Evolutionary conservation across 2,113 vertebrate species (phyloP), one percentile per base, ranked within the genome.

Genomic region (Centropus unirufus): DNA sequence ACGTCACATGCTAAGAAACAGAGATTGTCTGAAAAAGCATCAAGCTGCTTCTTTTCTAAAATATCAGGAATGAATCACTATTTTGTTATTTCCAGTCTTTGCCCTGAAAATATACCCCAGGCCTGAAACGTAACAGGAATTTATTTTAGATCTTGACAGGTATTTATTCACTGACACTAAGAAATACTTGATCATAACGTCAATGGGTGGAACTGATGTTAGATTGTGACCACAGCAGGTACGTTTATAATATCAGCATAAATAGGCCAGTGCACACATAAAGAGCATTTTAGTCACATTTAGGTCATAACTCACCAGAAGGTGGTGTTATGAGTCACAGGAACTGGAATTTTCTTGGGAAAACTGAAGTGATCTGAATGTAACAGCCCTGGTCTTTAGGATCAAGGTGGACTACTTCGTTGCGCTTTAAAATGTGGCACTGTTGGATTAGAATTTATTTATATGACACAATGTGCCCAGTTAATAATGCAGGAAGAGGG

Each of bases 61-160:
- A 96, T 90, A 92, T 12, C 90, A 96, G 30, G 89, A 87, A 87
- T 96, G 78, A 97, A 92, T 97, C 90, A 96, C 74, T 82, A 30
- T 58, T 90, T 94, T 70, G 40, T 77, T 77, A 79, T 93, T 95
- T 90, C 32, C 69, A 34, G 12, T 36, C 19, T 61, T 58, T 51
- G 42, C 4, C 12, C 42, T 82, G 26, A 87, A 87, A 92, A 83
- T 82, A 62, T 73, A 75, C 84, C 80, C 20, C 46, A 40, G 90
- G 68, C 62, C 84, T 69, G 39, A 90, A 88, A 54, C 20, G 69
- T 2, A 18, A 15, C 52, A 59, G 18, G 9, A 68, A 51, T 63
- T 62, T 58, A 29, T 89, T 87, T 36, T 54, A 72, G 85, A 39
- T 21, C 22, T 92, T 85, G 40, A n/a, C 20, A 23, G 7, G 5